phyloP scores from a whole-genome alignment of 2,113 vertebrate genomes.

The Paraplagusia blochii region DNA sequence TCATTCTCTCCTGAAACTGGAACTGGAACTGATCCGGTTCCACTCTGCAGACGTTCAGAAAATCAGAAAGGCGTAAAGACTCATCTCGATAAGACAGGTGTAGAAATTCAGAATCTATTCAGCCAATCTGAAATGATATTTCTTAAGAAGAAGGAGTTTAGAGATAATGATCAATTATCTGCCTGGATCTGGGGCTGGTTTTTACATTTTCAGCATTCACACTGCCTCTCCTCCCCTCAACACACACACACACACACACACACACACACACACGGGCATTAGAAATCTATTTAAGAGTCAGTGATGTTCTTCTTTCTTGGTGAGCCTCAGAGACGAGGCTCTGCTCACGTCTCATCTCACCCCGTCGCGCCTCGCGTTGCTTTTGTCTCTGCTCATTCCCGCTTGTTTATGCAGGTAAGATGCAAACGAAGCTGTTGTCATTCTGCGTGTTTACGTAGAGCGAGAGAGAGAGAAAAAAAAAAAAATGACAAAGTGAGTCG shows the following conservation, averaged over 20 bases:
- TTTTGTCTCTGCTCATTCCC: slow-evolving; percentile 65
- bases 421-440: slow-evolving; percentile 53
- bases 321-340: slow-evolving; percentile 42
- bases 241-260: no score
- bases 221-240: background rate
- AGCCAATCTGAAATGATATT: no score
- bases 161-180: slow-evolving; percentile 48
- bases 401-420: slow-evolving; percentile 66
- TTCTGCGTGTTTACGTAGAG: slow-evolving; percentile 51
- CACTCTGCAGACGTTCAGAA: no score
- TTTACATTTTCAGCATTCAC: slow-evolving; percentile 24
- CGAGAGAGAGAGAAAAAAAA: background rate
- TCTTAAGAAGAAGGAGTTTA: slow-evolving; percentile 9
- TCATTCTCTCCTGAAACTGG: no score
- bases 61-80: no score
- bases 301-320: slow-evolving; percentile 60
- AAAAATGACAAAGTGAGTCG: background rate
- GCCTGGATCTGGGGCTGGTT: slow-evolving; percentile 43
- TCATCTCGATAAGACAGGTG: no score
- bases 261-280: no score
- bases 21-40: no score
- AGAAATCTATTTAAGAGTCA: slow-evolving; percentile 24
- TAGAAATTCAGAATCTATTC: no score
- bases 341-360: slow-evolving; percentile 56
- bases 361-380: slow-evolving; percentile 48